phyloP scores from a whole-genome alignment of 2,797 vertebrate species.

The Pristis pectinata region DNA sequence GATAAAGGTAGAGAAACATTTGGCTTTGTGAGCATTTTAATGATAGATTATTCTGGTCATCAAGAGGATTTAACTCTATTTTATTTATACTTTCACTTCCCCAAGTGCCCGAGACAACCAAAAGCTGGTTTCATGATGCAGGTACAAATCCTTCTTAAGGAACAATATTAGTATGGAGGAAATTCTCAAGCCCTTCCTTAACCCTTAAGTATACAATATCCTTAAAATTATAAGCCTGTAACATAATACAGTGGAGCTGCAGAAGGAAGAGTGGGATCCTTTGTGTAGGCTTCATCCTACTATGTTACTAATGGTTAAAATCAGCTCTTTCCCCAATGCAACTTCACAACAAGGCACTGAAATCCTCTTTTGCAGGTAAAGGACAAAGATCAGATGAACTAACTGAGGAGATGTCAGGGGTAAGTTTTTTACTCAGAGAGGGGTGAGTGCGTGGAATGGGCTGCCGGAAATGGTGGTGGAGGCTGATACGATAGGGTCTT shows the following conservation, averaged over 20 bases:
- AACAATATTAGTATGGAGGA: background rate
- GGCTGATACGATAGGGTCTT: too few relatives aligned
- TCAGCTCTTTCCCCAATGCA: background rate
- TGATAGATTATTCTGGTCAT: background rate
- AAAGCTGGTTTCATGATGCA: background rate
- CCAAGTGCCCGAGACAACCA: background rate
- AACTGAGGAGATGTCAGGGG: too few relatives aligned
- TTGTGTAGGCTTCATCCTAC: background rate
- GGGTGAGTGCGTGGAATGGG: too few relatives aligned
- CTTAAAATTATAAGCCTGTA: background rate
- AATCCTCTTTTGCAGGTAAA: background rate
- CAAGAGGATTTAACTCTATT: background rate
- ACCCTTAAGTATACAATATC: background rate
- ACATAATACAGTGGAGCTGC: background rate
- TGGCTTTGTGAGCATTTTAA: background rate
- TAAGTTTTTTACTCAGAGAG: too few relatives aligned
- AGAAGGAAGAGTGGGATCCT: background rate
- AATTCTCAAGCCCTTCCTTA: background rate
- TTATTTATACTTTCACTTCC: background rate
- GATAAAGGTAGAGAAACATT: background rate
- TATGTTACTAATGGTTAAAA: background rate
- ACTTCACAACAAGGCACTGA: background rate
- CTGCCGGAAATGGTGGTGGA: too few relatives aligned
- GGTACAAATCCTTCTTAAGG: background rate
- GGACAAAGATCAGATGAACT: background rate